Conservation (phyloP, 2,797 vertebrate species). For the Ambastaia sidthimunki region DNA sequence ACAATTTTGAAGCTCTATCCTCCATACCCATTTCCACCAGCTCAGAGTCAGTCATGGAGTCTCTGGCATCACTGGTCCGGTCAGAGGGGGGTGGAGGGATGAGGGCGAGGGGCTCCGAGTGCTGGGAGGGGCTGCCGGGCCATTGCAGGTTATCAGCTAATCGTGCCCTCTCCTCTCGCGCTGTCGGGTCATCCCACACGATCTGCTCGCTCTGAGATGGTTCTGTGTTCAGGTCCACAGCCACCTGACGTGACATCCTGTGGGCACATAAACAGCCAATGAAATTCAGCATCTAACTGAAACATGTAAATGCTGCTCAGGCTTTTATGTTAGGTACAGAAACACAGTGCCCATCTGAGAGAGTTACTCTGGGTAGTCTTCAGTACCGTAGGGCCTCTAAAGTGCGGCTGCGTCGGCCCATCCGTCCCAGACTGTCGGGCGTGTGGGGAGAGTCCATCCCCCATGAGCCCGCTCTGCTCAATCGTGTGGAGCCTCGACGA, state of each 20-base stretch:
- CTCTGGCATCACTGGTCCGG: slow-evolving; percentile 62
- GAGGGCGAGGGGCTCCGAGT: slow-evolving; percentile 76
- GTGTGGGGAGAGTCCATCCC: slow-evolving; percentile 81
- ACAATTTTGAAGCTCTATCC: background rate
- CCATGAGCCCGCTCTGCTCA: slow-evolving; percentile 69
- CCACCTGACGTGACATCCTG: slow-evolving; percentile 85
- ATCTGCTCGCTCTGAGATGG: slow-evolving; percentile 98
- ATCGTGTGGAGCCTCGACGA: slow-evolving; percentile 77
- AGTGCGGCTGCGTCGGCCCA: slow-evolving; percentile 82
- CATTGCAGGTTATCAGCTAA: slow-evolving; percentile 94
- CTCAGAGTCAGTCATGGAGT: slow-evolving; percentile 84
- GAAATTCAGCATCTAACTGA: too few species aligned
- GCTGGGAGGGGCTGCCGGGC: slow-evolving; percentile 91
- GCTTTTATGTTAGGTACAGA: background rate
- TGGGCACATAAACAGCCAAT: background rate
- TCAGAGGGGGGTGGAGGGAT: slow-evolving; percentile 61
- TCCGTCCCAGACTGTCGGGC: slow-evolving; percentile 77
- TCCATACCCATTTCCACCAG: slow-evolving; percentile 85
- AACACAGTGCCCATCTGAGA: background rate
- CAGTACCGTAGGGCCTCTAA: slow-evolving; percentile 89
- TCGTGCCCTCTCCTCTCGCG: slow-evolving; percentile 93
- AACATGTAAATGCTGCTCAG: too few species aligned
- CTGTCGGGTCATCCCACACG: slow-evolving; percentile 97
- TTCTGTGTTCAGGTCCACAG: slow-evolving; percentile 88
- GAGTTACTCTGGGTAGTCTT: background rate